Evolutionary conservation across 2,888 invertebrate genomes (phyloP), one percentile per base, ranked within the genome.

Genomic region (Acrobasis suavella): DNA sequence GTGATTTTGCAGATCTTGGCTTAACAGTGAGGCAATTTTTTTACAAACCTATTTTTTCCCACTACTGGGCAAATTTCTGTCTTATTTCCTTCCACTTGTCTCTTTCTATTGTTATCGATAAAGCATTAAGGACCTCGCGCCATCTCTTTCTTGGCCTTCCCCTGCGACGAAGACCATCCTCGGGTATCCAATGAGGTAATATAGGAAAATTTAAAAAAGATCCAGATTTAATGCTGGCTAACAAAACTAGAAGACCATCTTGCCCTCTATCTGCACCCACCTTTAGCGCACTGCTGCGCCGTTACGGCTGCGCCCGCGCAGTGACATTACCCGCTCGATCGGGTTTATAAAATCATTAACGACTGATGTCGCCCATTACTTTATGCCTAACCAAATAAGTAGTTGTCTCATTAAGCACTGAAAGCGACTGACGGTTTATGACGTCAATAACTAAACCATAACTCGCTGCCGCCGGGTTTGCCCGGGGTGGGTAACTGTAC

Each of bases 351-450:
- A 38, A 51, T 16, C 60, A 60, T 60, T 60, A 60, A 60, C 39
- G 60, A 60, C 50, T 51, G 17, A 10, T 52, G 51, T 52, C 50
- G 39, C 17, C 16, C 50, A 60, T 51, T 60, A 60, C 39, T 60
- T 51, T 2, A 15, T n/a, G n/a, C 5, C 39, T 60, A 37, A 22
- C 60, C 60, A 60, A 60, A 60, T 60, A 60, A 60, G 60, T 51
- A 60, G 51, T 60, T 60, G 39, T 37, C 60, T 60, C 60, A 60
- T 60, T 60, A 60, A 51, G 42, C 60, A 17, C n/a, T 59, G 50
- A 59, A 51, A 60, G n/a, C 51, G 8, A 51, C 14, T 50, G 51
- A 50, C 17, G 42, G 10, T 60, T 60, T 60, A 60, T 60, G 60
- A 39, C 39, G 38, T 60, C 42, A n/a, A 52, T 38, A 60, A 51